Evolutionary conservation across 2,888 invertebrate genomes (phyloP), one percentile per base, ranked within the genome.

Genomic region (Aleiodes alternator): DNA sequence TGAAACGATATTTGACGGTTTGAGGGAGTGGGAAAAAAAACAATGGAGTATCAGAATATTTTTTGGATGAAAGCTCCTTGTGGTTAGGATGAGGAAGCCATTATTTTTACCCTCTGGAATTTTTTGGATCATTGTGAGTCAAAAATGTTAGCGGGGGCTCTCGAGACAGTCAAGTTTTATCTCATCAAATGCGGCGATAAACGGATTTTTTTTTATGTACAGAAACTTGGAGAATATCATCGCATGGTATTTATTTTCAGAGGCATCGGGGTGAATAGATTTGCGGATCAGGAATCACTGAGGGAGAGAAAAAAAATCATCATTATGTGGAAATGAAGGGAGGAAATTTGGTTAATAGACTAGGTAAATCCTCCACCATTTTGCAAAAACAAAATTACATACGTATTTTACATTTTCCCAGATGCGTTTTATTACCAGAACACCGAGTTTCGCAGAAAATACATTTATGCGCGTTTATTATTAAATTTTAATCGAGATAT

Each of bases 401-500:
- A 73, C 79, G 81, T 81, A 81, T 80, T 81, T 81, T 80, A 80
- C 80, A 81, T 79, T 80, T 79, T 70, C 43, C 80, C 81, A 80
- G 81, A 81, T 81, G 81, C 81, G 81, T 80, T 81, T 81, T 81
- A 81, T 78, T 79, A 78, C 70, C 76, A 76, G 61, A 71, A 73
- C 74, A 76, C 76, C 73, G 76, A 79, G 73, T 78, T 77, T 79
- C 74, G 77, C 71, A 73, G 75, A 71, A 69, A 76, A 77, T 68
- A 71, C 72, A 53, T 38, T 68, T 70, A 61, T 73, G 56, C 51
- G 70, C 57, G 69, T 72, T 64, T 55, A 77, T 78, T 77, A 81
- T 81, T 78, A 80, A 81, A 81, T 79, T 81, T 80, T 81, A 80
- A 81, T 81, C 80, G 79, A 78, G 81, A 80, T 79, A 76, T 75